phyloP scores from a whole-genome alignment of 2,888 invertebrate species.

The Cryptus viduatorius region DNA sequence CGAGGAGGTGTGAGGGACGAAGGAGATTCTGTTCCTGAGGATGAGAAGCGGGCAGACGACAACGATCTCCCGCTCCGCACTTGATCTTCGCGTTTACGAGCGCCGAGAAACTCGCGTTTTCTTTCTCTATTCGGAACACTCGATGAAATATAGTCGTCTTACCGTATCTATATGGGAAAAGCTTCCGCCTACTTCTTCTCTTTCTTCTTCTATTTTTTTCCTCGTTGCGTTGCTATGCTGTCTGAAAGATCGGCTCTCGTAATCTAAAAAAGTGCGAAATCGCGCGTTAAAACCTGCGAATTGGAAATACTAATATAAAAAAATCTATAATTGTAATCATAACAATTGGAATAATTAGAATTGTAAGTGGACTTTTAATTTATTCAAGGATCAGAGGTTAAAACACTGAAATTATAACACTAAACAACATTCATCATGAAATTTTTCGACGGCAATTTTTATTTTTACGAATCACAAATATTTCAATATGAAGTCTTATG shows the following conservation, averaged over 20 bases:
- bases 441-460: too few relatives aligned
- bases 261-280: not conserved
- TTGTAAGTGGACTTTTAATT: too few relatives aligned
- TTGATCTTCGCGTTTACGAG: slow-evolving; percentile 67
- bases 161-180: slow-evolving; percentile 66
- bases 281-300: not conserved
- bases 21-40: slow-evolving; percentile 50
- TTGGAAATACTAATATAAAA: not conserved
- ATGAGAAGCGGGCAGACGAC: slow-evolving; percentile 21
- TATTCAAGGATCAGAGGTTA: too few relatives aligned
- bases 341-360: too few relatives aligned
- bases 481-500: too few relatives aligned
- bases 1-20: slow-evolving; percentile 71
- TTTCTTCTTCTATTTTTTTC: not conserved
- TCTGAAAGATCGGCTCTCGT: not conserved
- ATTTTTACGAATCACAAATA: too few relatives aligned
- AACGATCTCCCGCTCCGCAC: slow-evolving; percentile 29
- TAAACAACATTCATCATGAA: too few relatives aligned
- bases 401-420: too few relatives aligned
- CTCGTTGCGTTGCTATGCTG: not conserved
- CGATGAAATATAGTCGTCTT: slow-evolving; percentile 80
- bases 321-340: not conserved
- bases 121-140: slow-evolving; percentile 72
- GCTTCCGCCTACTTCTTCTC: slow-evolving; percentile 41
- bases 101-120: slow-evolving; percentile 33